A percentile compares a stretch with the other conserved stretches of the same genome.
Evolutionary conservation across 2,113 vertebrate species (phyloP).

Genomic region (Ageneiosus marmoratus): DNA sequence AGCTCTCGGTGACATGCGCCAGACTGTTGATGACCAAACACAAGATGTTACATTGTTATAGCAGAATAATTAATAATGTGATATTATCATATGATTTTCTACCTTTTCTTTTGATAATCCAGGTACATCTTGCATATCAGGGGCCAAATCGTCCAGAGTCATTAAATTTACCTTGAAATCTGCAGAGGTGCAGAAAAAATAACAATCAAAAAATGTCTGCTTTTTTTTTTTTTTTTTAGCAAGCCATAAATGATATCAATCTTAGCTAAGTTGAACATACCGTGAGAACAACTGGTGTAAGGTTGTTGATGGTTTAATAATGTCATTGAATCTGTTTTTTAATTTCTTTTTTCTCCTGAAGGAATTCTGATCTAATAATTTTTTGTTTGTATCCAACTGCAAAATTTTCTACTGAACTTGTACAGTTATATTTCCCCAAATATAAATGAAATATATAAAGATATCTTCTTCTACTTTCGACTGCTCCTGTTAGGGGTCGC

Average conservation of each 20-base stretch:
- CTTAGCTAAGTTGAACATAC: neutral
- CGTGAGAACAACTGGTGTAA: neutral
- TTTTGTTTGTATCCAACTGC: neutral
- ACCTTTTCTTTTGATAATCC: conserved; percentile 51
- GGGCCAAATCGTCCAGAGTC: conserved; percentile 80
- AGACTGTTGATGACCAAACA: neutral
- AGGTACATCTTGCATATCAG: conserved; percentile 44
- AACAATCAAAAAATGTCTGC: neutral
- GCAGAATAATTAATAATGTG: conserved; percentile 10
- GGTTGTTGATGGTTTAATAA: neutral
- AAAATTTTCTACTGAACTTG: neutral
- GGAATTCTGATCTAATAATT: neutral
- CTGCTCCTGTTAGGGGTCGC: too few species aligned
- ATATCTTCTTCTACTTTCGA: too few species aligned
- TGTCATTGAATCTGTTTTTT: neutral
- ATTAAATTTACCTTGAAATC: conserved; percentile 82
- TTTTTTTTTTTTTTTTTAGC: neutral
- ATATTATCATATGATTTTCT: neutral
- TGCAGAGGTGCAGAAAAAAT: conserved; percentile 54
- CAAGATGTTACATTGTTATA: neutral
- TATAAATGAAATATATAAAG: too few species aligned
- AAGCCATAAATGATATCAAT: neutral
- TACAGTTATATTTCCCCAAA: neutral
- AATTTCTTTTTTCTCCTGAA: neutral
- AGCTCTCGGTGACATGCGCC: neutral